A percentile compares a stretch with the other conserved stretches of the same genome.
phyloP scores from a whole-genome alignment of 2,888 invertebrate species.

The Ophioninae sp. region DNA sequence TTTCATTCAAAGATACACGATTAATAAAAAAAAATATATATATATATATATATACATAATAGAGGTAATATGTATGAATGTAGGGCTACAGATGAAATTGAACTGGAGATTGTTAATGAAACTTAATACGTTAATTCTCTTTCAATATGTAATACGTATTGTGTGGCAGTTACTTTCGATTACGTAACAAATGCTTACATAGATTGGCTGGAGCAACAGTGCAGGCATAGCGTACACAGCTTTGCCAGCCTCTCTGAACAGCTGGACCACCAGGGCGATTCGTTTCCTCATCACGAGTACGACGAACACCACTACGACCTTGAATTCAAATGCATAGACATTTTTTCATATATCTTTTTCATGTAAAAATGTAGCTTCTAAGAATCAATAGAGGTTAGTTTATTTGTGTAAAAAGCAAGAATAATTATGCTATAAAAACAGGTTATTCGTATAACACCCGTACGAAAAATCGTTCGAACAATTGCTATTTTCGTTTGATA shows the following conservation, averaged over 20 bases:
- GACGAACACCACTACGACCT: constrained; percentile 82
- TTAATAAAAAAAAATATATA: not conserved
- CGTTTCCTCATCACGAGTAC: constrained; percentile 85
- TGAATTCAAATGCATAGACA: not conserved
- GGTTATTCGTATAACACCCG: not conserved
- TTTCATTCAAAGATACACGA: not conserved
- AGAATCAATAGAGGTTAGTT: not conserved
- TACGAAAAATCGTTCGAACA: not conserved
- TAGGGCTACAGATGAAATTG: not conserved
- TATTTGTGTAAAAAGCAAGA: not conserved
- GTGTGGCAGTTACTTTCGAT: constrained; percentile 1
- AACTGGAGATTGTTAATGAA: not conserved
- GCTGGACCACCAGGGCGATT: constrained; percentile 84
- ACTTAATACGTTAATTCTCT: not conserved
- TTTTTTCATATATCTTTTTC: not conserved
- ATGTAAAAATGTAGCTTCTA: constrained; percentile 4
- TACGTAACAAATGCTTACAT: constrained; percentile 81
- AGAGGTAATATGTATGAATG: not conserved
- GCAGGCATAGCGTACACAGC: constrained; percentile 85
- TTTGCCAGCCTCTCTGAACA: constrained; percentile 87
- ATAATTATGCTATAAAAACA: too few species aligned
- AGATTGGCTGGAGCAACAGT: constrained; percentile 84
- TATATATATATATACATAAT: not conserved
- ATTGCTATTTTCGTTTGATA: not conserved
- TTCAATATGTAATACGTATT: not conserved